Base-by-base conservation (phyloP, 1,140 invertebrate species). In the Ephestia elutella region DNA sequence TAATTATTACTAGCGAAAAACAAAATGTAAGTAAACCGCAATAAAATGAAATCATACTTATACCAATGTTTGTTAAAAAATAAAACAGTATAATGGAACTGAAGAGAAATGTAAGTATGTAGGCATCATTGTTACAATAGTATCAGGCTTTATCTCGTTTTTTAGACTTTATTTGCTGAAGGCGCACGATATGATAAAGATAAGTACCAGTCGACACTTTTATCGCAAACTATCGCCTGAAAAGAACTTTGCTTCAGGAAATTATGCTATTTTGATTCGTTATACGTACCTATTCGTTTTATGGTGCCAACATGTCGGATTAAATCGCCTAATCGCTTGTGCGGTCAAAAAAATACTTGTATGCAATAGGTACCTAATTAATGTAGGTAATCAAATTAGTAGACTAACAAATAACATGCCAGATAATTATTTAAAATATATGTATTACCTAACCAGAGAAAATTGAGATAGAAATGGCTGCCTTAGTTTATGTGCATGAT, bases 131-230 rank as follows among this genome's bases (percentile, higher is more conserved):
- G 55, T 38, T 15, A 77, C 73, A 76, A 68, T 76, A 61, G 73
- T 80, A 74, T 73, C 60, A 71, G 56, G 65, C 65, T 73, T 81
- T 82, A 85, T 82, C 77, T 82, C 71, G 73, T 68, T 81, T 82
- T 82, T 81, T 80, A 78, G 71, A 82, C 69, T 75, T 82, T 86
- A 83, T 86, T 86, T 86, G 80, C 78, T 73, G 71, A 83, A 80
- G 79, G 80, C 73, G 74, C 77, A 76, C 78, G 82, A 82, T 85
- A 74, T 73, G 73, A 75, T 77, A 78, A 77, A 80, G 80, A 82
- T 83, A 86, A 80, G 79, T 82, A 78, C 74, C 66, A 73, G 80
- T 73, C 75, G 75, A 71, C 73, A 71, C 58, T 63, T 78, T 83
- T 83, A 83, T 83, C 80, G 74, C 70, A 49, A 63, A 62, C 71